Base-by-base conservation (phyloP, 2,113 vertebrate genomes). In the Burhinus bistriatus region DNA sequence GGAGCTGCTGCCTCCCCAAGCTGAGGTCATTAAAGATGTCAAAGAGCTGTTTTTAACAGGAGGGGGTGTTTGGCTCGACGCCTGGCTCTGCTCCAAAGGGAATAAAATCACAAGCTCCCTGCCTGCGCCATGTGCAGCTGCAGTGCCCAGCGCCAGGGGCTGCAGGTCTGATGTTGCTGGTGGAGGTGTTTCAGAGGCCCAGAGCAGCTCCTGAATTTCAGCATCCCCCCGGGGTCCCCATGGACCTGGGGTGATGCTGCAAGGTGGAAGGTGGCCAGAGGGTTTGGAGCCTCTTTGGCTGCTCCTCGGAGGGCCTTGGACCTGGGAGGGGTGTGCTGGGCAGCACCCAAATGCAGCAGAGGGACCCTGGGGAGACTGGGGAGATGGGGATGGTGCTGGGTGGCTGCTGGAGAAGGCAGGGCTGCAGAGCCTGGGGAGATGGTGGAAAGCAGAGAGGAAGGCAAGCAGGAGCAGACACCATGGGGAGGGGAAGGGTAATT, bases 11-110 rank as follows among this genome's bases (percentile, higher is more conserved):
- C 38, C 30, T 90, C 45, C 59, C 34, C 29, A n/a, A 2, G 64
- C 32, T 87, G 76, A 85, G 76, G 68, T 92, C 85, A 90, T 59
- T 64, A 73, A 59, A 80, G 95, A 80, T 90, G 90, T 75, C 94
- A 64, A 87, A 90, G 87, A 72, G 44, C 44, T 68, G 94, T 79
- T 94, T 88, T 91, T 75, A 61, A 91, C 65, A 69, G 80, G 69
- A 64, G 34, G 59, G 55, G 72, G 61, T 75, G 90, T 71, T 92
- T 0, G 0, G 61, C 52, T 86, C 5, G 0, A 70, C 4, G 19
- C 25, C 84, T 96, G 90, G 79, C 88, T 86, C 58, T 0, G 3
- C 64, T 78, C 90, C 86, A 89, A 83, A 49, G 66, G 79, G 87
- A 94, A 47, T 68, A 91, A 95, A 92, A 72, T 32, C 84, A 71